These are phyloP conservation scores for Trichogramma pretiosum DNA, from an alignment of 1,140 invertebrate genomes.

Conservation along the genomic window DNA sequence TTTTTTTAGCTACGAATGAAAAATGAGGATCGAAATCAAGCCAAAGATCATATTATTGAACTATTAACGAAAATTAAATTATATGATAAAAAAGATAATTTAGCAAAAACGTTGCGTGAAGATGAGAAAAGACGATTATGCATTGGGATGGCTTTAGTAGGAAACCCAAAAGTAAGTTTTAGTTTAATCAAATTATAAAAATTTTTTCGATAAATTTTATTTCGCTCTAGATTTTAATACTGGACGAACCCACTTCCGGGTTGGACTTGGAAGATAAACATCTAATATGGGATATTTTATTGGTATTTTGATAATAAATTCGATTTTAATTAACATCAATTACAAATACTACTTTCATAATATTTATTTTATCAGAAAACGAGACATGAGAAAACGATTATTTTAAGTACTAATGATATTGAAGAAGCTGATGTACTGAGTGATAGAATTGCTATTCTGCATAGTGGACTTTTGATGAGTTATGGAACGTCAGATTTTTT, in stretches of 20 bases:
- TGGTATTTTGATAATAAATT: too few relatives aligned
- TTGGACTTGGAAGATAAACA: slow-evolving; percentile 88
- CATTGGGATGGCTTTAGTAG: slow-evolving; percentile 55
- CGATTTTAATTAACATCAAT: too few relatives aligned
- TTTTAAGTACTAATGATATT: slow-evolving; percentile 95
- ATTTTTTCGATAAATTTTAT: background rate
- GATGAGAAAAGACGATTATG: slow-evolving; percentile 57
- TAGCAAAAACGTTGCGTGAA: slow-evolving; percentile 49
- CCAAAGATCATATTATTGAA: slow-evolving; percentile 30
- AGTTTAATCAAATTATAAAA: background rate
- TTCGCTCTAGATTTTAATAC: slow-evolving; percentile 50
- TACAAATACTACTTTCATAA: too few relatives aligned
- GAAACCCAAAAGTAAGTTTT: slow-evolving; percentile 22
- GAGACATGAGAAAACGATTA: slow-evolving; percentile 63
- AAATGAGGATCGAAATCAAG: slow-evolving; percentile 24
- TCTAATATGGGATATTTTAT: slow-evolving; percentile 78
- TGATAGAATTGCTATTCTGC: slow-evolving; percentile 85
- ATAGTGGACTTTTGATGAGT: slow-evolving; percentile 69
- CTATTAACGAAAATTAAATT: slow-evolving; percentile 46
- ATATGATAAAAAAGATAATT: slow-evolving; percentile 44
- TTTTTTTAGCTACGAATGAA: slow-evolving; percentile 33
- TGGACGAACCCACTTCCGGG: slow-evolving; percentile 91
- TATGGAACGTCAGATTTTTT: slow-evolving; percentile 77
- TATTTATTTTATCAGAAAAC: slow-evolving; percentile 27
- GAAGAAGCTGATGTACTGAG: slow-evolving; percentile 93